Percentiles rank a stretch among this genome's conserved stretches.
phyloP scores from a whole-genome alignment of 2,888 invertebrate genomes.

The Thera obeliscata region DNA sequence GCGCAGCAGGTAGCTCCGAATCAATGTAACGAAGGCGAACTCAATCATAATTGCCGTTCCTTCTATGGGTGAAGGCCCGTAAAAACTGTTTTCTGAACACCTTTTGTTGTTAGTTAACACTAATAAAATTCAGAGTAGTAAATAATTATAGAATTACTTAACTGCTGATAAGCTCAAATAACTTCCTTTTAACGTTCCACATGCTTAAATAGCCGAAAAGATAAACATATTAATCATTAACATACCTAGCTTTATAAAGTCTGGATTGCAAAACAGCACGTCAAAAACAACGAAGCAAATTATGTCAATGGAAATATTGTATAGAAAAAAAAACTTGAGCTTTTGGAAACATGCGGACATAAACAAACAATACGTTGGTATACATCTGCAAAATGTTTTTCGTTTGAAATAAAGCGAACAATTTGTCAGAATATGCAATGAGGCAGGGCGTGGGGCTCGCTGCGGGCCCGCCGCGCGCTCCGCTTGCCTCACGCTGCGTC shows the following conservation, averaged over 20 bases:
- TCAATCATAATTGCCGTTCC: slow-evolving; percentile 73
- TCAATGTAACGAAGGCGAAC: slow-evolving; percentile 65
- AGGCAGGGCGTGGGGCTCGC: slow-evolving; percentile 55
- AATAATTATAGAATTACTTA: slow-evolving; percentile 41
- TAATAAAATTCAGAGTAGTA: slow-evolving; percentile 55
- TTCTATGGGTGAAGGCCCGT: slow-evolving; percentile 59
- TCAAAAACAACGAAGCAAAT: neutral
- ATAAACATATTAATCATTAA: neutral
- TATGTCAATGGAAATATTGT: slow-evolving; percentile 6
- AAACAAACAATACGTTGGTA: slow-evolving; percentile 47
- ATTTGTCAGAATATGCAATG: slow-evolving; percentile 67
- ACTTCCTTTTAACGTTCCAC: neutral
- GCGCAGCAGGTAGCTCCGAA: slow-evolving; percentile 75
- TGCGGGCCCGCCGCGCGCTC: slow-evolving; percentile 44
- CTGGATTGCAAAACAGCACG: neutral
- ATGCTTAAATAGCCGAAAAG: neutral
- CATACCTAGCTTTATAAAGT: neutral
- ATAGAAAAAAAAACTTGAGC: slow-evolving; percentile 33
- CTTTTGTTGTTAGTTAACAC: slow-evolving; percentile 56
- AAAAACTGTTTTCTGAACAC: slow-evolving; percentile 57
- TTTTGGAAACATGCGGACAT: slow-evolving; percentile 46
- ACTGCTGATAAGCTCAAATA: neutral
- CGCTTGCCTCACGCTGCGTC: slow-evolving; percentile 68
- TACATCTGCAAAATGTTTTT: slow-evolving; percentile 59
- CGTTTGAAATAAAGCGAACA: slow-evolving; percentile 64